These are phyloP conservation scores for Tamandua tetradactyla DNA, from an alignment of 2,797 vertebrate species.

Conservation along the genomic window DNA sequence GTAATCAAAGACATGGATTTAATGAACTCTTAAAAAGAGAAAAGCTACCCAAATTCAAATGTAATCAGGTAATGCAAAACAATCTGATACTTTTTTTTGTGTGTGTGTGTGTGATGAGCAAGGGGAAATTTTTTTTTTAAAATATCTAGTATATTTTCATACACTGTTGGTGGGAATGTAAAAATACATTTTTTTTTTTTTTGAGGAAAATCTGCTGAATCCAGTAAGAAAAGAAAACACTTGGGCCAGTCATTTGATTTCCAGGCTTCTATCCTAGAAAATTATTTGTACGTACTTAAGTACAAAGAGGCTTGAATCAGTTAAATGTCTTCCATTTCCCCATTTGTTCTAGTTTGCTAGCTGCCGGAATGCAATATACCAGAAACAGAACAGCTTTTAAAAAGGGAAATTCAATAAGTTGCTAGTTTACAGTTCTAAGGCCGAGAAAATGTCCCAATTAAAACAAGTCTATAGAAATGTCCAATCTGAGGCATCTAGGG, in stretches of 20 bases:
- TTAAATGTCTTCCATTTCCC: not conserved
- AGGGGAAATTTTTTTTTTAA: not conserved
- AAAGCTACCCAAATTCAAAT: conserved; percentile 14
- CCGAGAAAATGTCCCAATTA: too few species aligned
- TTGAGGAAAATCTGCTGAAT: not conserved
- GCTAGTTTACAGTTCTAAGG: too few species aligned
- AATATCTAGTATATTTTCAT: not conserved
- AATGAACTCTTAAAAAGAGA: not conserved
- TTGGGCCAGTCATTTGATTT: not conserved
- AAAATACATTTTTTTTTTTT: not conserved
- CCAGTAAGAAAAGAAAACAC: not conserved
- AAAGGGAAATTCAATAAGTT: too few species aligned
- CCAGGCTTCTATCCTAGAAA: not conserved
- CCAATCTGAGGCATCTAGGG: too few species aligned
- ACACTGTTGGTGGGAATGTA: not conserved
- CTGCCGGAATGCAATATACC: too few species aligned
- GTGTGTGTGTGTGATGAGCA: not conserved
- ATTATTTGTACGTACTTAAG: not conserved
- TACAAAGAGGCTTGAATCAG: not conserved
- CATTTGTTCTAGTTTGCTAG: too few species aligned
- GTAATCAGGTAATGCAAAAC: not conserved
- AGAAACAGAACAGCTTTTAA: too few species aligned
- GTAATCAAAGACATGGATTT: not conserved
- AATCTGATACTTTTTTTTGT: not conserved
- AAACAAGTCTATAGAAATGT: too few species aligned